Evolutionary conservation across 1,140 invertebrate genomes (phyloP), one percentile per base, ranked within the genome.

Genomic region (Bombus terrestris): DNA sequence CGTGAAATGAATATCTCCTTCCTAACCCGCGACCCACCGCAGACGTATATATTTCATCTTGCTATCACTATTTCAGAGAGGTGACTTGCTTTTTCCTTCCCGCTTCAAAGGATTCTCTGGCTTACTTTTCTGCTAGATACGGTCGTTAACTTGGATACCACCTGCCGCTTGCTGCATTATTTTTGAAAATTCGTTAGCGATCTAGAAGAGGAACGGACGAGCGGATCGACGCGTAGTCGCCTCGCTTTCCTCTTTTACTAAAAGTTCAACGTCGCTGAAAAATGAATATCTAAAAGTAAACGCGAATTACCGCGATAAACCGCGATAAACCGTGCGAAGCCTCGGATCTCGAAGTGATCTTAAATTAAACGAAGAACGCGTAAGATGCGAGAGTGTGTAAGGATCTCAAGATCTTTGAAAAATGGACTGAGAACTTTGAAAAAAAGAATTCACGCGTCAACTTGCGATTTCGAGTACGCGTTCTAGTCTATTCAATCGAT

Each of bases 1-100:
- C 83, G 86, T 86, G 72, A 88, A 88, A 88, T 78, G 86, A 88
- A 85, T 85, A 87, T 79, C 73, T 87, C 82, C 41, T 53, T 69
- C 53, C 74, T 64, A 62, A 69, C 72, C 74, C 74, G 66, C 69
- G 81, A 68, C 59, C 75, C 35, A 72, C 74, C 78, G 59, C 69
- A 53, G 43, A 66, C 53, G 68, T 41, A 72, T 74, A 57, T 85
- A 85, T 82, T 76, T 86, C 57, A 82, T 43, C 28, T 66, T 37
- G 64, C 47, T 43, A 81, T 86, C 77, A 39, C 53, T 76, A 76
- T 81, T 59, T 86, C 76, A 39, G 71, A 35, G 53, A 59, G 59
- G 15, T 35, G 59, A 39, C 77, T 68, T 25, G 39, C 72, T 79
- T 87, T 80, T 85, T 72, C 71, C 39, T 59, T 79, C 68, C 57